These are phyloP conservation scores for Catagonus wagneri DNA, from an alignment of 2,113 vertebrate species.

Conservation along the genomic window DNA sequence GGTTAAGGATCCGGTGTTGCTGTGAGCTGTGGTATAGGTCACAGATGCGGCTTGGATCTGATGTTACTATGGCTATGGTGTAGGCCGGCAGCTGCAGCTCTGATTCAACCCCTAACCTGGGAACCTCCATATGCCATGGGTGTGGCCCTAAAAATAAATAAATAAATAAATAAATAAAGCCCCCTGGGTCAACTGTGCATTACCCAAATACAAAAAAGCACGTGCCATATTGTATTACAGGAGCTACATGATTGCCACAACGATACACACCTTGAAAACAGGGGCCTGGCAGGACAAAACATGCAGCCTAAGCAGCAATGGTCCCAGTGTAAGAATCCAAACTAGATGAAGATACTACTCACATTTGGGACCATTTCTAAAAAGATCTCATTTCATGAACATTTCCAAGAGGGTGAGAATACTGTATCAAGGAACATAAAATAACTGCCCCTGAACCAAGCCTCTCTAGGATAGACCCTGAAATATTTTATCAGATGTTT, in stretches of 20 bases:
- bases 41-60: too few relatives aligned
- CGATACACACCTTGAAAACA: neutral
- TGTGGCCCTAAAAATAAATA: too few relatives aligned
- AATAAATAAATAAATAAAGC: too few relatives aligned
- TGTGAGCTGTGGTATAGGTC: too few relatives aligned
- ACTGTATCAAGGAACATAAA: conserved; percentile 12
- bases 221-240: neutral
- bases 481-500: conserved; percentile 59
- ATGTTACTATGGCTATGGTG: too few relatives aligned
- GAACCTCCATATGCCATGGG: too few relatives aligned
- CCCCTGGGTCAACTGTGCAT: neutral
- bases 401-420: neutral
- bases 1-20: too few relatives aligned
- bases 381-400: conserved; percentile 13
- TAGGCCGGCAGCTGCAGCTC: too few relatives aligned
- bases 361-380: neutral
- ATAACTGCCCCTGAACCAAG: neutral
- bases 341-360: neutral
- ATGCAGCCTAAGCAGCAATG: neutral
- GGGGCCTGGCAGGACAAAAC: neutral
- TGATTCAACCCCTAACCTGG: too few relatives aligned
- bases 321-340: neutral
- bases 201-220: conserved; percentile 13
- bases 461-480: neutral
- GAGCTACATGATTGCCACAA: neutral